These are phyloP conservation scores for Armadillidium nasatum DNA, from an alignment of 1,140 invertebrate genomes.

Conservation along the genomic window DNA sequence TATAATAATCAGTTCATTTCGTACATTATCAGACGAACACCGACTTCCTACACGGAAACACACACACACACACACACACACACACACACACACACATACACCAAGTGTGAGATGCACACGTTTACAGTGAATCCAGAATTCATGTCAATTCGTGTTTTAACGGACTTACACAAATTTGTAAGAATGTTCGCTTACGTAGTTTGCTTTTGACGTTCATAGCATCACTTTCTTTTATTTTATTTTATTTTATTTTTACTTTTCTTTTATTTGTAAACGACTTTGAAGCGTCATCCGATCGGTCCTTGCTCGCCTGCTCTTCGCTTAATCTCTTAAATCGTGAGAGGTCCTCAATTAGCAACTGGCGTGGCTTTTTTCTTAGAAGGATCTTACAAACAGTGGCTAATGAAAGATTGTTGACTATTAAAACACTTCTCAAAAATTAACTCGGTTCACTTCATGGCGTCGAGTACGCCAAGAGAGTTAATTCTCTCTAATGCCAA, in stretches of 20 bases:
- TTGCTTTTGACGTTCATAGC: too few species aligned
- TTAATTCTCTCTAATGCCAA: conserved; percentile 19
- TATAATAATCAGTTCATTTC: not conserved
- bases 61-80: not conserved
- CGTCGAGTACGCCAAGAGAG: conserved; percentile 36
- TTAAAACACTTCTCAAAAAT: conserved; percentile 46
- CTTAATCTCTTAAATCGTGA: not conserved
- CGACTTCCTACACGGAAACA: too few species aligned
- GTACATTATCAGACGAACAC: not conserved
- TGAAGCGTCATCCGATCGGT: not conserved
- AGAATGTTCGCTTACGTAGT: too few species aligned
- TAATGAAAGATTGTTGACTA: conserved; percentile 46
- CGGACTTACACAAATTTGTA: too few species aligned
- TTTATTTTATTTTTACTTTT: not conserved
- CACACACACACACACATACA: not conserved
- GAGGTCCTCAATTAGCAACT: conserved; percentile 45
- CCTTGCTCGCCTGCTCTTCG: not conserved
- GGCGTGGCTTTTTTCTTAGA: conserved; percentile 41
- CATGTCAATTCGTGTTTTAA: too few species aligned
- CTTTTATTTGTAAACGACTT: not conserved
- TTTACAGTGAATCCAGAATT: not conserved
- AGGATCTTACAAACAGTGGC: conserved; percentile 42
- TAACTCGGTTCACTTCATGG: conserved; percentile 45
- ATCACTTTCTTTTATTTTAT: too few species aligned
- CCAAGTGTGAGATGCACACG: not conserved